Base-by-base conservation (phyloP, 2,113 vertebrate species). In the Cardinalis cardinalis region DNA sequence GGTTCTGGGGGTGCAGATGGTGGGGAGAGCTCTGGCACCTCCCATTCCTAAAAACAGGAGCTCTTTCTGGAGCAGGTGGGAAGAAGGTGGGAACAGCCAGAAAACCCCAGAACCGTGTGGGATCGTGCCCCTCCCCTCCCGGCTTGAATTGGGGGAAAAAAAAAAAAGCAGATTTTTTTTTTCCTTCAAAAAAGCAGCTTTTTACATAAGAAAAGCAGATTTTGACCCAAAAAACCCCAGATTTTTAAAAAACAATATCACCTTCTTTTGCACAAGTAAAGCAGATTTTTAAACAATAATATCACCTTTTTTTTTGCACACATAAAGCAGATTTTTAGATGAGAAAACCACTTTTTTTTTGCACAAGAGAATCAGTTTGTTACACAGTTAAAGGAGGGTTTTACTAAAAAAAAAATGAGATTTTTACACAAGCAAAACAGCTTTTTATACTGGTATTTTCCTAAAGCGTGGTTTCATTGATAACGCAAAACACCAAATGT, bases 401-500 rank as follows among this genome's bases (percentile, higher is more conserved):
- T n/a, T n/a, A n/a, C n/a, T 7, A 18, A 44, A 19, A 1, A 14
- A 49, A 7, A 65, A 69, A 31, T 6, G 7, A 7, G 18, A 3
- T 34, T 72, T 72, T 55, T 7, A 9, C 26, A 6, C 6, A 5
- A 24, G 16, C 31, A 44, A 55, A 36, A 1, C 26, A 13, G 41
- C 26, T 40, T 59, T 49, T 29, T 2, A 18, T 13, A 2, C 12
- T 3, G 24, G 0, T 10, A 3, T 66, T 65, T 68, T 29, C 66
- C n/a, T 3, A 3, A 10, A 60, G 26, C 20, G 6, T 2, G 19
- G 49, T 10, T 71, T 48, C 6, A 49, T 13, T 5, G 1, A 32
- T 1, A 29, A 25, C 1, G 15, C 77, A 64, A 29, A 81, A 40
- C 44, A 4, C 31, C 2, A 3, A 21, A 6, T 2, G 34, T 0